Evolutionary conservation across 1,140 invertebrate genomes (phyloP).

Genomic region (Zelostemma sp.): DNA sequence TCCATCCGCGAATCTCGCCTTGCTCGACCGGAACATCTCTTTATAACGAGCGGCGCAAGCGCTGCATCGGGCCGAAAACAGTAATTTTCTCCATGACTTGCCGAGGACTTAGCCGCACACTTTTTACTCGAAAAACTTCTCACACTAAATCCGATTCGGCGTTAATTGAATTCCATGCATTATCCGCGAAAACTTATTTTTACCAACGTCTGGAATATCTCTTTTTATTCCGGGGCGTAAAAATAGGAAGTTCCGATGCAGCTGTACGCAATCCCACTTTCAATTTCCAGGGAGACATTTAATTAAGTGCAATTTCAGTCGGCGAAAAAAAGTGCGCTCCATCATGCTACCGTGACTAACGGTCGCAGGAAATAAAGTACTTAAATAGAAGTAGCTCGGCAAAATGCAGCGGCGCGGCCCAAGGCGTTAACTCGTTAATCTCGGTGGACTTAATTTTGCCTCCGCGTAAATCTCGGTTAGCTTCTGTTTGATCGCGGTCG

Average conservation of each 20-base stretch:
- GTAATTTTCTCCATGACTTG: slow-evolving; percentile 28
- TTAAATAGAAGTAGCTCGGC: slow-evolving; percentile 40
- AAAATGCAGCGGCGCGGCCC: slow-evolving; percentile 20
- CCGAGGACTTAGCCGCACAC: slow-evolving; percentile 5
- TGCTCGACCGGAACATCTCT: slow-evolving; percentile 14
- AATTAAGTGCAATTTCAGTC: slow-evolving; percentile 9
- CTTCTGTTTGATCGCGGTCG: slow-evolving; percentile 49
- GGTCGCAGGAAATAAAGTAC: slow-evolving; percentile 33
- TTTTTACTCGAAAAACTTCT: slow-evolving; percentile 15
- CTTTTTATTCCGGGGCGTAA: slow-evolving; percentile 1
- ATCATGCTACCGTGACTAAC: neutral
- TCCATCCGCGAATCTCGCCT: slow-evolving; percentile 42
- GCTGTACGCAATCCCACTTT: neutral
- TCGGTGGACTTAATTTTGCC: slow-evolving; percentile 46
- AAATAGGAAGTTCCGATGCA: slow-evolving; percentile 2
- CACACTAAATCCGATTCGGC: slow-evolving; percentile 3
- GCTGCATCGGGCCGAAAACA: slow-evolving; percentile 15
- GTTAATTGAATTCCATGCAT: slow-evolving; percentile 6
- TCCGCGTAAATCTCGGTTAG: slow-evolving; percentile 49
- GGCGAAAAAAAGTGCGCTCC: neutral
- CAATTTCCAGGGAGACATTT: slow-evolving; percentile 2
- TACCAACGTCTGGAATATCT: neutral
- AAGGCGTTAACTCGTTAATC: slow-evolving; percentile 50
- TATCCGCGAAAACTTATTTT: slow-evolving; percentile 2
- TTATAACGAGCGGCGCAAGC: slow-evolving; percentile 16